Evolutionary conservation across 2,797 vertebrate species (phyloP).

Genomic region (Taeniopygia guttata): DNA sequence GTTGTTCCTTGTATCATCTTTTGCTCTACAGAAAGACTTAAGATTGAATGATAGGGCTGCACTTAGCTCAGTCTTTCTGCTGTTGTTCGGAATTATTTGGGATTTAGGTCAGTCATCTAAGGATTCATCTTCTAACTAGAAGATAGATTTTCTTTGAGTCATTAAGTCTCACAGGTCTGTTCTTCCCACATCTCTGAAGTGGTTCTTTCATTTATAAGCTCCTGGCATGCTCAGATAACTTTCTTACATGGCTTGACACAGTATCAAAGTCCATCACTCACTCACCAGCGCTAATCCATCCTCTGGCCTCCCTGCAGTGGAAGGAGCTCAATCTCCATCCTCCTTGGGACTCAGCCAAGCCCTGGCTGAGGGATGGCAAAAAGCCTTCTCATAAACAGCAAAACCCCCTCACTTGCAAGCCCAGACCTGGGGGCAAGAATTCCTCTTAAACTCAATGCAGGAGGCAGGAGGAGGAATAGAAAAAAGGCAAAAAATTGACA

Average conservation of each 20-base stretch:
- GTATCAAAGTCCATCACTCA: constrained; percentile 21
- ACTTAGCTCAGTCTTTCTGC: neutral
- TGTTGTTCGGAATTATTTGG: neutral
- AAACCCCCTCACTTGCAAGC: neutral
- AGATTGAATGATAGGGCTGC: neutral
- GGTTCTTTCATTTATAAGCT: constrained; percentile 24
- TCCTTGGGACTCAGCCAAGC: neutral
- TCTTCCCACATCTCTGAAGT: neutral
- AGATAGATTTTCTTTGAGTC: constrained; percentile 17
- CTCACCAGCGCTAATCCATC: neutral
- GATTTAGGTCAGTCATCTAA: constrained; percentile 29
- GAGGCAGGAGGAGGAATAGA: neutral
- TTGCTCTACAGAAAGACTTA: neutral
- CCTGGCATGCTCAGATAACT: constrained; percentile 29
- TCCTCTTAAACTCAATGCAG: neutral
- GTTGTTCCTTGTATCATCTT: neutral
- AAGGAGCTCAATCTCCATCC: neutral
- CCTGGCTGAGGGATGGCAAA: neutral
- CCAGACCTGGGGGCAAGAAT: neutral
- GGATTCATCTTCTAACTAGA: constrained; percentile 28
- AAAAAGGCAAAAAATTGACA: neutral
- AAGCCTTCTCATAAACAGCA: neutral
- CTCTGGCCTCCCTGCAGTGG: neutral
- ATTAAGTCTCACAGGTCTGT: constrained; percentile 1
- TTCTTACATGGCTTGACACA: constrained; percentile 4